These are phyloP conservation scores for Synanthedon myopaeformis DNA, from an alignment of 2,888 invertebrate species.

Conservation along the genomic window DNA sequence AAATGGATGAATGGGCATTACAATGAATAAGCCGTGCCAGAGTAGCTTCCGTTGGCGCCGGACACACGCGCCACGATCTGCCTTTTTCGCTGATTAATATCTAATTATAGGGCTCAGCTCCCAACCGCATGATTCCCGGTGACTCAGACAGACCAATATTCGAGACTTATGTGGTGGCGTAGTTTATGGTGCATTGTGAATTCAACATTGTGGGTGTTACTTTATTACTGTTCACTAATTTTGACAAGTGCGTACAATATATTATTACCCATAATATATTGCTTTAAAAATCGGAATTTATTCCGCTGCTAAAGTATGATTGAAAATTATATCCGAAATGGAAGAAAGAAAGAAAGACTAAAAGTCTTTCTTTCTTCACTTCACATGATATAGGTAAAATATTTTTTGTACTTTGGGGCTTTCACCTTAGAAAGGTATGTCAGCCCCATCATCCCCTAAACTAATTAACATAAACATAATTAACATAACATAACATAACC, in stretches of 20 bases:
- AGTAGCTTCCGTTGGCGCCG: constrained; percentile 56
- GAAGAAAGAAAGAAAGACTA: too few relatives aligned
- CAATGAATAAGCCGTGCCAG: constrained; percentile 57
- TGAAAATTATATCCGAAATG: too few relatives aligned
- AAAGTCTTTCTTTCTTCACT: too few relatives aligned
- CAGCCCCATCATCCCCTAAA: too few relatives aligned
- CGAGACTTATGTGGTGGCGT: constrained; percentile 32
- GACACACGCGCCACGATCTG: constrained; percentile 44
- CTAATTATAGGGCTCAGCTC: constrained; percentile 62
- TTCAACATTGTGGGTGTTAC: constrained; percentile 23
- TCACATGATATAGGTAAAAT: too few relatives aligned
- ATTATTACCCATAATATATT: too few relatives aligned
- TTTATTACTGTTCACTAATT: not conserved
- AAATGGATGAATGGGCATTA: constrained; percentile 39
- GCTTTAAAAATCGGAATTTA: too few relatives aligned
- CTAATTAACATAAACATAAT: too few relatives aligned
- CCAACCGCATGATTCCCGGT: constrained; percentile 47
- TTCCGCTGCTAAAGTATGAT: too few relatives aligned
- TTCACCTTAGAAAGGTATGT: too few relatives aligned
- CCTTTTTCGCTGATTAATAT: constrained; percentile 63
- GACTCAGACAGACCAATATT: constrained; percentile 48
- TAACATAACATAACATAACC: too few relatives aligned
- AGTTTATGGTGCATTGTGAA: constrained; percentile 19
- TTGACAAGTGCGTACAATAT: not conserved
- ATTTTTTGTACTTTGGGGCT: too few relatives aligned